Evolutionary conservation across 2,113 vertebrate species (phyloP).

Genomic region (Cettia cetti): DNA sequence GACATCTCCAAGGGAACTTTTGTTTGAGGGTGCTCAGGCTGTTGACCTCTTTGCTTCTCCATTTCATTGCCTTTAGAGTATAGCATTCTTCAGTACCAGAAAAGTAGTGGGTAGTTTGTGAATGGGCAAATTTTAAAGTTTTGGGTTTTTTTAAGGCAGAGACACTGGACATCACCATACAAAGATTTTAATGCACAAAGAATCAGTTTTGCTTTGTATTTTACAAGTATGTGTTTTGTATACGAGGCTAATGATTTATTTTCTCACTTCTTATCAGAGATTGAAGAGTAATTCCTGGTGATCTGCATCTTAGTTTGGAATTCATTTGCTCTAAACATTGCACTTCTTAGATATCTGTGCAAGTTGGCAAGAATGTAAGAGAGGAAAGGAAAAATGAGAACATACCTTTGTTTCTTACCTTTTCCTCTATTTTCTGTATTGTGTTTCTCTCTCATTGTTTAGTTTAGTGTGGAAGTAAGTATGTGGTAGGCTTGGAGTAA

Average conservation of each 20-base stretch:
- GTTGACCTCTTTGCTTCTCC: constrained; percentile 80
- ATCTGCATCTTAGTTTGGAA: background rate
- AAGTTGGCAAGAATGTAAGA: background rate
- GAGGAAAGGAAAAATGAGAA: background rate
- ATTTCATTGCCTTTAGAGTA: constrained; percentile 68
- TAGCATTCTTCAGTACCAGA: constrained; percentile 57
- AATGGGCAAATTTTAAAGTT: background rate
- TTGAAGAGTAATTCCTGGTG: background rate
- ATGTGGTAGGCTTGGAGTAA: background rate
- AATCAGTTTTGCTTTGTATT: background rate
- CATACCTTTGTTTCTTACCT: background rate
- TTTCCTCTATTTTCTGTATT: background rate
- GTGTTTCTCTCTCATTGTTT: background rate
- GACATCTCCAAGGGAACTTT: constrained; percentile 80
- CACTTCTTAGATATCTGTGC: background rate
- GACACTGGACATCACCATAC: background rate
- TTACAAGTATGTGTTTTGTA: background rate
- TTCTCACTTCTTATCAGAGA: background rate
- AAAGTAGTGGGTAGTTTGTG: background rate
- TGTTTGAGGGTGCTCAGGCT: constrained; percentile 79
- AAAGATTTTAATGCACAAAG: background rate
- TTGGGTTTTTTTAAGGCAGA: background rate
- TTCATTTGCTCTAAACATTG: background rate
- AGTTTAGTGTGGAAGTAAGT: background rate
- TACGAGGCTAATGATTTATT: background rate